Evolutionary conservation across 1,140 invertebrate genomes (phyloP), one percentile per base, ranked within the genome.

Genomic region (Neodiprion lecontei): DNA sequence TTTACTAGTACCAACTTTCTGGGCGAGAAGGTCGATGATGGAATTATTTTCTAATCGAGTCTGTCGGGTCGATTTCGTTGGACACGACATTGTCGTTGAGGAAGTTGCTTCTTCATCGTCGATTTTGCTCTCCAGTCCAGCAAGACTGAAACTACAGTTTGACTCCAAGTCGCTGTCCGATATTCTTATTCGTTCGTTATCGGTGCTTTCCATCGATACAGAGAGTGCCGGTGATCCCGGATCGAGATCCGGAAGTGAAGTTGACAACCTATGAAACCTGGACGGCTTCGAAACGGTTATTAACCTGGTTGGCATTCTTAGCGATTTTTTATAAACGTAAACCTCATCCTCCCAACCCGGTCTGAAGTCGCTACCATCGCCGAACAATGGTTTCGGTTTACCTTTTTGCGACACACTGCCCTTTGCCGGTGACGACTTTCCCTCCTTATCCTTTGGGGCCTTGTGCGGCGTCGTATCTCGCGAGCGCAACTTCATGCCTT

Each of bases 311-410:
- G 95, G 95, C 90, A 96, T 95, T 72, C 95, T 90, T 1, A 96
- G 85, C 0, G 94, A 95, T 77, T 93, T 90, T 84, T 96, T 96
- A 79, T 94, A 96, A 76, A 91, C 92, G 79, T 94, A 95, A 28
- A 95, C 89, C 80, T 95, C 94, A 79, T 94, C 93, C 86, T 95
- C 93, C 94, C 94, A 95, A 0, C 94, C 93, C 0, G 93, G 93
- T 77, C 90, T 89, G 79, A 94, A 94, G 79, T 93, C 92, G 66
- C 92, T 93, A n/a, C 92, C 92, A 84, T 94, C 93, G 0, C 93
- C 92, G 81, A 94, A 94, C 17, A 90, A 86, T 3, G 91, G 90
- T 81, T 93, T 93, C 0, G 81, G 85, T 72, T 86, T 87, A 0
- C 73, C 14, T 66, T 87, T 88, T 12, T 83, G 79, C 0, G 78